These are phyloP conservation scores for Diorhabda sublineata DNA, from an alignment of 1,140 invertebrate genomes.

Conservation along the genomic window DNA sequence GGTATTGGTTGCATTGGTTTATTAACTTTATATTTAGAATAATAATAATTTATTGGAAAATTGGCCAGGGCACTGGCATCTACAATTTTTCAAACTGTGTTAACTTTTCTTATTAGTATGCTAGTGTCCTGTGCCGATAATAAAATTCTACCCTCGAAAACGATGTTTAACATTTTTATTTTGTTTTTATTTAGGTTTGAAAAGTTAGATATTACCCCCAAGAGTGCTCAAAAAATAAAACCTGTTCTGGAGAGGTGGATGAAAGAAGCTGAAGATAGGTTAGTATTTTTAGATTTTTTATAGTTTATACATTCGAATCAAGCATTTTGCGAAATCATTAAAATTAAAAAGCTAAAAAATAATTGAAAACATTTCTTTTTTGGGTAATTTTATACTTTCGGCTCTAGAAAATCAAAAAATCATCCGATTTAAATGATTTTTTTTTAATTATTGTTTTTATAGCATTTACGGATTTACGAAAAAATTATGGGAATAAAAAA, in stretches of 20 bases:
- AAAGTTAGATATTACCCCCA: slow-evolving; percentile 98
- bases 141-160: neutral
- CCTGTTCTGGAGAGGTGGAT: slow-evolving; percentile 97
- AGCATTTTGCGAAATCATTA: neutral
- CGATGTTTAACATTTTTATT: neutral
- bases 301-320: too few species aligned
- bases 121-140: slow-evolving; percentile 64
- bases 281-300: slow-evolving; percentile 43
- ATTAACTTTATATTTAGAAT: too few species aligned
- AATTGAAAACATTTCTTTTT: too few species aligned
- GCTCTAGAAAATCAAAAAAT: too few species aligned
- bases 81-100: slow-evolving; percentile 5
- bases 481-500: too few species aligned
- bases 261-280: slow-evolving; percentile 96
- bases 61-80: slow-evolving; percentile 76
- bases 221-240: slow-evolving; percentile 98
- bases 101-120: slow-evolving; percentile 48
- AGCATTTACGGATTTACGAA: too few species aligned
- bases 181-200: slow-evolving; percentile 78
- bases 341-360: neutral
- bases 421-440: too few species aligned
- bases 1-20: too few species aligned
- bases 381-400: too few species aligned
- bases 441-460: too few species aligned
- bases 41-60: neutral